Evolutionary conservation across 2,888 invertebrate genomes (phyloP), one percentile per base, ranked within the genome.

Genomic region (Rhodophaea formosa): DNA sequence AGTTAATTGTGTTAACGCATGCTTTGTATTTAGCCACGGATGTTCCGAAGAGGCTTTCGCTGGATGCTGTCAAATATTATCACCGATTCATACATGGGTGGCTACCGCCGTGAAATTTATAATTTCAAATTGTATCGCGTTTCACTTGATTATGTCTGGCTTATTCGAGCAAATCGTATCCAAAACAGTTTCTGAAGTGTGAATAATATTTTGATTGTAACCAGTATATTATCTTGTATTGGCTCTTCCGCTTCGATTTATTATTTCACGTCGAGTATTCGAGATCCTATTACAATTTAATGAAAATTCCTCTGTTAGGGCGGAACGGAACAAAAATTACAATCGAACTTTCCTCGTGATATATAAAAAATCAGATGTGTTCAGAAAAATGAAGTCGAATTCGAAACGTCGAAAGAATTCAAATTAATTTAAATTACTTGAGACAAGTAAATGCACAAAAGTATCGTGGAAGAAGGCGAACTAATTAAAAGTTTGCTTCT

Each of bases 401-500:
- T 69, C 69, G 70, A 69, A 69, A 72, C 65, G 62, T 62, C 70
- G 71, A 79, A 84, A 82, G 84, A 83, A 85, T 86, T 84, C 79
- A 80, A 85, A 86, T 85, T 85, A 84, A 85, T 85, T 85, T 79
- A 84, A 85, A 84, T 85, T 84, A 83, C 81, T 84, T 77, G 66
- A 79, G 78, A 82, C 81, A 84, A 76, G 75, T 75, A 76, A 87
- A 86, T 84, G 87, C 85, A 87, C 86, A 84, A 84, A 88, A 88
- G 89, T 88, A 87, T 86, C 77, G 84, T 79, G 75, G 83, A 82
- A 84, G 82, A 76, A 86, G 80, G 82, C 80, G 78, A 89, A 90
- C 88, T 89, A 89, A 90, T 91, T 90, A 90, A 89, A 91, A 90
- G 88, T 90, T 90, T 75, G 80, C 85, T 85, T 84, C 88, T 85